These are phyloP conservation scores for Elegia similella DNA, from an alignment of 2,888 invertebrate genomes.

Conservation along the genomic window DNA sequence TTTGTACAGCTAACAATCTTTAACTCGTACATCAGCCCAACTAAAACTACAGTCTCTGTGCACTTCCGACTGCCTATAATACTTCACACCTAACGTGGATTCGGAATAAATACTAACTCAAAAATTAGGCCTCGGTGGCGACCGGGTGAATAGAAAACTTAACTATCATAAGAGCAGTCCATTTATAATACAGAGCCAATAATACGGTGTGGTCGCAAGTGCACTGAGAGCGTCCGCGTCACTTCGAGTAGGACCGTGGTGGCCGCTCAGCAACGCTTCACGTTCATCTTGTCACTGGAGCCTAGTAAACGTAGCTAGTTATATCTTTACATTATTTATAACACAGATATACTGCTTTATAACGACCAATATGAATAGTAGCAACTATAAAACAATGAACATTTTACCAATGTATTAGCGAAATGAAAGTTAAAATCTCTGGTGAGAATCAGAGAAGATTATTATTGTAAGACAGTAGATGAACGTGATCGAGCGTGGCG, in stretches of 20 bases:
- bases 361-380: background rate
- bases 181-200: constrained; percentile 20
- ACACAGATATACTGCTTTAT: background rate
- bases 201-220: constrained; percentile 35
- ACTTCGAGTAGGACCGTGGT: constrained; percentile 1
- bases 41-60: constrained; percentile 42
- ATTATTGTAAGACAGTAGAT: background rate
- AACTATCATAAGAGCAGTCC: constrained; percentile 25
- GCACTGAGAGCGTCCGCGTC: constrained; percentile 33
- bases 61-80: constrained; percentile 43
- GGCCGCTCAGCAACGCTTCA: background rate
- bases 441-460: too few relatives aligned
- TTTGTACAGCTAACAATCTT: constrained; percentile 60
- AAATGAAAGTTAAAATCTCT: too few relatives aligned
- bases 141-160: constrained; percentile 23
- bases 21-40: constrained; percentile 38
- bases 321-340: background rate
- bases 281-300: background rate
- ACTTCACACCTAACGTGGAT: constrained; percentile 14
- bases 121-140: constrained; percentile 32
- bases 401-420: too few relatives aligned
- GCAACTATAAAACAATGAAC: too few relatives aligned
- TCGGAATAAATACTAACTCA: constrained; percentile 24
- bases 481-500: background rate
- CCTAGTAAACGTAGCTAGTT: background rate